phyloP scores from a whole-genome alignment of 2,888 invertebrate species.

The Napeogenes inachia region DNA sequence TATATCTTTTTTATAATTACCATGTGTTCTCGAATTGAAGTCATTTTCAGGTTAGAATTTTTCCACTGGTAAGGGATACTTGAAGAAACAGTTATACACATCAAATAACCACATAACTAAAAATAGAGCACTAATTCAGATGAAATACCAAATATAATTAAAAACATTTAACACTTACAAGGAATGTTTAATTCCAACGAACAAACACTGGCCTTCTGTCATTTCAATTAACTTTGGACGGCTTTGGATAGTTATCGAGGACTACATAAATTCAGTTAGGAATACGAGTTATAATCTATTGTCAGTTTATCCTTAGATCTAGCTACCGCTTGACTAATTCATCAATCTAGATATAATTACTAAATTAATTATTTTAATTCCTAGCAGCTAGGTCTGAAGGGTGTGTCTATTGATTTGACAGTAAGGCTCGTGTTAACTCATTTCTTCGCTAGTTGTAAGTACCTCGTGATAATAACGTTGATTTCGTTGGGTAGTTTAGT shows the following conservation, averaged over 20 bases:
- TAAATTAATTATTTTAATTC: not conserved
- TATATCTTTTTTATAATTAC: too few relatives aligned
- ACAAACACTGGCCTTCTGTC: slow-evolving; percentile 24
- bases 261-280: slow-evolving; percentile 21
- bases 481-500: slow-evolving; percentile 68
- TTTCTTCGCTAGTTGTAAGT: slow-evolving; percentile 55
- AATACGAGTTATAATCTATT: slow-evolving; percentile 23
- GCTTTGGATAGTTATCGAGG: slow-evolving; percentile 32
- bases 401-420: slow-evolving; percentile 21
- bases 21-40: too few relatives aligned
- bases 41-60: too few relatives aligned
- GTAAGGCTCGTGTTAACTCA: slow-evolving; percentile 35
- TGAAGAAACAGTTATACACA: too few relatives aligned
- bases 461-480: slow-evolving; percentile 49
- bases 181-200: slow-evolving; percentile 21
- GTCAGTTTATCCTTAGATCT: slow-evolving; percentile 15
- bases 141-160: not conserved
- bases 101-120: not conserved
- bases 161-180: slow-evolving; percentile 17
- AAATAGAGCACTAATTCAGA: not conserved
- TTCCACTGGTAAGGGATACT: too few relatives aligned
- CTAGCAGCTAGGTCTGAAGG: slow-evolving; percentile 16
- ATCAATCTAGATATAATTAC: not conserved
- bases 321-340: slow-evolving; percentile 8
- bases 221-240: slow-evolving; percentile 35